These are phyloP conservation scores for Eriocheir sinensis DNA, from an alignment of 1,140 invertebrate species.

Conservation along the genomic window DNA sequence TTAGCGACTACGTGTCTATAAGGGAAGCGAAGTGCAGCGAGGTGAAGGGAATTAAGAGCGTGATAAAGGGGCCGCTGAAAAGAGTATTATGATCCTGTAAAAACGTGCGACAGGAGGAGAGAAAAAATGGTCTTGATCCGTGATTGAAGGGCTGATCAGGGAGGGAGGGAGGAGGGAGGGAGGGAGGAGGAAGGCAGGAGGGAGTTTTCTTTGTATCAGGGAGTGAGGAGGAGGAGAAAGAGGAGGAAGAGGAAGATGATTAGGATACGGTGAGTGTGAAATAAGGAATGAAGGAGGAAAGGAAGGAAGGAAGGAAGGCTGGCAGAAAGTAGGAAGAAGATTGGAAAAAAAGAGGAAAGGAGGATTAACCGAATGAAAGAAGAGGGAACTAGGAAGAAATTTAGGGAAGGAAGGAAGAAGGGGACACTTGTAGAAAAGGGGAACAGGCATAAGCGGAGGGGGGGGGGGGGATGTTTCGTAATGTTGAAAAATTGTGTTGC, in stretches of 20 bases:
- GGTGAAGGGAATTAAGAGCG: no score
- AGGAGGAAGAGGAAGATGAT: background rate
- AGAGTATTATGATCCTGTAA: no score
- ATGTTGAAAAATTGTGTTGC: no score
- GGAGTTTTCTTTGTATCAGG: background rate
- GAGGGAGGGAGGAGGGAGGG: no score
- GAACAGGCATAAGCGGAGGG: background rate
- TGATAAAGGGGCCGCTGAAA: no score
- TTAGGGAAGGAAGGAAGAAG: background rate
- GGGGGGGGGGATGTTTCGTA: no score
- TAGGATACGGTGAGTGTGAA: background rate
- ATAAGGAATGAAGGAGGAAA: background rate
- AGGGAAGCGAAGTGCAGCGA: no score
- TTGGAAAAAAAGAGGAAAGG: background rate
- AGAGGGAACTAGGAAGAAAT: background rate
- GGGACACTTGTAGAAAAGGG: background rate
- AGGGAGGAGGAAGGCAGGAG: no score
- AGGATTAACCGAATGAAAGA: background rate
- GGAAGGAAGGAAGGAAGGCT: background rate
- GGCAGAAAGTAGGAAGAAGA: background rate
- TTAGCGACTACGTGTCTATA: no score
- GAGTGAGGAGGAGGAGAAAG: background rate
- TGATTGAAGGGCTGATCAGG: no score
- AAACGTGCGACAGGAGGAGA: no score
- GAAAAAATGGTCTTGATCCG: no score